A percentile compares a stretch with the other conserved stretches of the same genome.
Conservation (phyloP, 1,140 invertebrate genomes). For the Liolophura sinensis region DNA sequence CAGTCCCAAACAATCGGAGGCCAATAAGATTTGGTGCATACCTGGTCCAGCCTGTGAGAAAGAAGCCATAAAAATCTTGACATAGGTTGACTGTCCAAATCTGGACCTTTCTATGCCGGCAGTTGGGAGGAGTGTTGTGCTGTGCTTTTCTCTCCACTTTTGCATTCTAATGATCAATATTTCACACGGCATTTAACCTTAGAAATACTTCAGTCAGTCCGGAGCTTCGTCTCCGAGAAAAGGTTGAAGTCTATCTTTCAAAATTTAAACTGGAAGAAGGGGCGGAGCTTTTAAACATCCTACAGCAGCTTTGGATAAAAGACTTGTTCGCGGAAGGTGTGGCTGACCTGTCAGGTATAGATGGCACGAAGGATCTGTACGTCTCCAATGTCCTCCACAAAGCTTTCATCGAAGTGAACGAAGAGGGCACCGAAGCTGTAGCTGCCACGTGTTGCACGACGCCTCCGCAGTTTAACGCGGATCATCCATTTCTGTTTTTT, state of each 20-base stretch:
- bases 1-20: too few species aligned
- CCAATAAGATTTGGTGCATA: too few species aligned
- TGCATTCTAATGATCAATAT: not conserved
- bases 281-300: conserved; percentile 60
- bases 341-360: conserved; percentile 66
- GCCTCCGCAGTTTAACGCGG: conserved; percentile 63
- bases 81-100: too few species aligned
- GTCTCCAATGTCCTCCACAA: conserved; percentile 48
- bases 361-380: conserved; percentile 4
- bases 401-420: conserved; percentile 57
- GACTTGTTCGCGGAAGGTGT: conserved; percentile 65
- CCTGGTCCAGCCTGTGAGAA: too few species aligned
- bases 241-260: conserved; percentile 62
- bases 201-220: conserved; percentile 53
- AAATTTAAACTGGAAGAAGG: conserved; percentile 69
- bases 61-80: too few species aligned
- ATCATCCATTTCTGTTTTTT: conserved; percentile 79
- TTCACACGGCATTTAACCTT: not conserved
- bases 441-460: conserved; percentile 42
- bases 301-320: conserved; percentile 61
- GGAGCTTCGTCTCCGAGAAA: conserved; percentile 4
- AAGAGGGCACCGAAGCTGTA: conserved; percentile 59
- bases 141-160: not conserved
- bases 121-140: too few species aligned
- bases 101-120: too few species aligned